Evolutionary conservation across 2,113 vertebrate species (phyloP).

Genomic region (Cettia cetti): DNA sequence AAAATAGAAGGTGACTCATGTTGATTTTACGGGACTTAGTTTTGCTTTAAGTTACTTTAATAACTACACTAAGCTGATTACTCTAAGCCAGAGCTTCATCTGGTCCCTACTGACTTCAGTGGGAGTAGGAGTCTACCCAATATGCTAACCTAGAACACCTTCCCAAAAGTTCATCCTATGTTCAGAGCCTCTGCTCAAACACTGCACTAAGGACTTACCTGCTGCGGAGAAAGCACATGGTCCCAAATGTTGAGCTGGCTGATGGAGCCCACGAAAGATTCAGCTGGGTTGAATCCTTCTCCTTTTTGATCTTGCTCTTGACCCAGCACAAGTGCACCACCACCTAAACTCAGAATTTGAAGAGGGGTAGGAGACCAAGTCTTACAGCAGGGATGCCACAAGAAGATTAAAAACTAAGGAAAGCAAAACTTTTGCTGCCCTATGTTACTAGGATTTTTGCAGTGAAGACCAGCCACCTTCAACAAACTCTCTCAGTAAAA

Average conservation of each 20-base stretch:
- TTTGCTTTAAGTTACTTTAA: not conserved
- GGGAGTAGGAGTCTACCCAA: not conserved
- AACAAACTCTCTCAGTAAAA: not conserved
- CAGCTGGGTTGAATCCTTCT: slow-evolving; percentile 94
- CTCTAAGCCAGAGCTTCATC: not conserved
- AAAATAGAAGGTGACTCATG: not conserved
- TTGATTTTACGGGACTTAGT: not conserved
- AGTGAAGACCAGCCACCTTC: not conserved
- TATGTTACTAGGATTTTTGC: not conserved
- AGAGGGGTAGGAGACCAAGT: not conserved
- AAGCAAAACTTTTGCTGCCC: not conserved
- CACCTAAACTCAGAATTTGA: slow-evolving; percentile 74
- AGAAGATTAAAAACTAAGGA: not conserved
- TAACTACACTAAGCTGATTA: not conserved
- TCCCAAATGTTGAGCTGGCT: slow-evolving; percentile 98
- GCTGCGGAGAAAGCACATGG: slow-evolving; percentile 86
- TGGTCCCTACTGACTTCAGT: not conserved
- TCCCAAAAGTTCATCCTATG: not conserved
- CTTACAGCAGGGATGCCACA: not conserved
- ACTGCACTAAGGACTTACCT: slow-evolving; percentile 75
- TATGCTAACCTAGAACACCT: not conserved
- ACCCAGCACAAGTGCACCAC: slow-evolving; percentile 90
- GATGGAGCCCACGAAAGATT: slow-evolving; percentile 95
- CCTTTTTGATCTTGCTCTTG: slow-evolving; percentile 96
- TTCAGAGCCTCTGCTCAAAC: slow-evolving; percentile 22